Evolutionary conservation across 2,113 vertebrate species (phyloP).

Genomic region (Chaetura pelagica): DNA sequence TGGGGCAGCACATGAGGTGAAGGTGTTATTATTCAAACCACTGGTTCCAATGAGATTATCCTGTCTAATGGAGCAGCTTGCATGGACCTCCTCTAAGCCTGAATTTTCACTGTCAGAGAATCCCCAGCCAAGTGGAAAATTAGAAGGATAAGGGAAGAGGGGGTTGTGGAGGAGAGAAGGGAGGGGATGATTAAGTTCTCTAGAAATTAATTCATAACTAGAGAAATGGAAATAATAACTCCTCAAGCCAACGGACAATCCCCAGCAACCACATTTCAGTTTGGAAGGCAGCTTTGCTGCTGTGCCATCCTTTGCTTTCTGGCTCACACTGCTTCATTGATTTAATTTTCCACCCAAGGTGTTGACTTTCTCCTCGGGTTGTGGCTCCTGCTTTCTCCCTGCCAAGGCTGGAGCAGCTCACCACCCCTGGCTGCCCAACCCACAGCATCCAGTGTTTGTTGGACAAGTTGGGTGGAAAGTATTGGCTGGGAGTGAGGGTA

Average conservation of each 20-base stretch:
- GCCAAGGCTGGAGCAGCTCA: not conserved
- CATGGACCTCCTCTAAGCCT: conserved; percentile 75
- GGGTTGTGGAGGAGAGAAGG: conserved; percentile 23
- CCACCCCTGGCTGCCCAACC: not conserved
- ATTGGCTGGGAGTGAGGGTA: not conserved
- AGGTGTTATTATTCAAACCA: conserved; percentile 92
- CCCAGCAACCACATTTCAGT: conserved; percentile 67
- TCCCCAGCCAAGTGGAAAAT: conserved; percentile 87
- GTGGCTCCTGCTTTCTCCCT: not conserved
- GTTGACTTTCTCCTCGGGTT: conserved; percentile 18
- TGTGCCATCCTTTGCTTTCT: not conserved
- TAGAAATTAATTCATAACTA: conserved; percentile 80
- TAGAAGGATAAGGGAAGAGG: conserved; percentile 74
- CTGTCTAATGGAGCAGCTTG: conserved; percentile 78
- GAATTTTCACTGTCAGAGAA: conserved; percentile 77
- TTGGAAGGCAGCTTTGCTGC: conserved; percentile 33
- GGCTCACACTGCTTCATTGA: not conserved
- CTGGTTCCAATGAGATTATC: conserved; percentile 89
- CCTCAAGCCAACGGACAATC: conserved; percentile 41
- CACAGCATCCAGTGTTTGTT: accelerated
- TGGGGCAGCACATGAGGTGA: conserved; percentile 46
- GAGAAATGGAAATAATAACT: conserved; percentile 71
- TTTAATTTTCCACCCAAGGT: conserved; percentile 65
- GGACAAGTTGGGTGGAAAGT: not conserved
- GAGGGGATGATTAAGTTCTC: conserved; percentile 74